Evolutionary conservation across 2,888 invertebrate species (phyloP), one percentile per base, ranked within the genome.

Genomic region (Noctua janthina): DNA sequence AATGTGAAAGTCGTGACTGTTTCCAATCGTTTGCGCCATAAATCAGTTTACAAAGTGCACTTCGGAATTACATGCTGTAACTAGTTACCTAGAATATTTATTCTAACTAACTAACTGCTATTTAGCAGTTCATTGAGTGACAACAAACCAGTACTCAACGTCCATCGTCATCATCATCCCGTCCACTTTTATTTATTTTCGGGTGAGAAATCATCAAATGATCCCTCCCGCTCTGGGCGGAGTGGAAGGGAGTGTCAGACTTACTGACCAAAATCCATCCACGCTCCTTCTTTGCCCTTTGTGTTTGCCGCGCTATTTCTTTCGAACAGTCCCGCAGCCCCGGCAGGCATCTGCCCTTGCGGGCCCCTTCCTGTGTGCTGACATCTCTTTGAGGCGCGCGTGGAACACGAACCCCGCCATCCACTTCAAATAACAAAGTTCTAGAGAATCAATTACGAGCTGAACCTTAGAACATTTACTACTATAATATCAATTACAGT

Each of bases 401-500:
- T 39, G 39, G 39, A 39, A 39, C 39, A 39, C 39, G 39, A 39
- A 39, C 39, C 39, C 39, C 3, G n/a, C n/a, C 17, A 39, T 77
- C 51, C 80, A 51, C 71, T 80, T 66, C 56, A 73, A 87, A 76
- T 66, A 77, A 68, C 87, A 78, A 84, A 78, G 64, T 84, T 86
- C 54, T 69, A 64, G 54, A 84, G 59, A 59, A 84, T 84, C 81
- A 81, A 86, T 81, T 81, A 76, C 73, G 23, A 81, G 72, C 64
- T 76, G 59, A 88, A 78, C 78, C 76, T 79, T 49, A 74, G 75
- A 35, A 70, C 78, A 69, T 29, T 75, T 70, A 84, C 76, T 77
- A 35, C 69, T 85, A 54, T 68, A 76, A 54, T 70, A 76, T 88
- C 82, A 85, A 88, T 85, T 82, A 85, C 88, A 75, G 72, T 76